Evolutionary conservation across 1,140 invertebrate genomes (phyloP).

Genomic region (Aphelenchoides fujianensis): DNA sequence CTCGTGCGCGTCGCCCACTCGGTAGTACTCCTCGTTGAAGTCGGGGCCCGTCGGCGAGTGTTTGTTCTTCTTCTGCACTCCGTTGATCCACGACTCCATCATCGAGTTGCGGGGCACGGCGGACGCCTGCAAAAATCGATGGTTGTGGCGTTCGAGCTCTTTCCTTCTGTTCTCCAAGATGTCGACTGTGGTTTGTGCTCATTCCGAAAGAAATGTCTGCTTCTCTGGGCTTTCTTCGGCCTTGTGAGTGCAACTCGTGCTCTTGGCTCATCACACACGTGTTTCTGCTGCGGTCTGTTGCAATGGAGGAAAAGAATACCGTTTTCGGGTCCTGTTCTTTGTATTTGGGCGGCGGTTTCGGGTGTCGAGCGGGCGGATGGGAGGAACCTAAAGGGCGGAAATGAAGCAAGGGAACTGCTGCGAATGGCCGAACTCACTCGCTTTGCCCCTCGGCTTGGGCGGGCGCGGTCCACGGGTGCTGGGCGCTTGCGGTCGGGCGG

Average conservation of each 20-base stretch:
- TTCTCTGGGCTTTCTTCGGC: conserved; percentile 18
- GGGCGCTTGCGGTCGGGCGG: not conserved
- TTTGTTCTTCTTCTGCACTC: conserved; percentile 24
- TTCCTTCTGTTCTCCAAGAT: no score
- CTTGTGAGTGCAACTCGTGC: not conserved
- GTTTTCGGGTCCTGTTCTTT: conserved; percentile 40
- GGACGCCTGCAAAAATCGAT: conserved; percentile 18
- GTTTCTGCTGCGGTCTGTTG: conserved; percentile 12
- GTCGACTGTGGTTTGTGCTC: no score
- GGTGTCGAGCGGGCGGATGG: not conserved
- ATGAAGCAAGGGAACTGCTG: no score
- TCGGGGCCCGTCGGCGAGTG: conserved; percentile 25
- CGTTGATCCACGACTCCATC: conserved; percentile 31
- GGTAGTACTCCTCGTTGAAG: conserved; percentile 40
- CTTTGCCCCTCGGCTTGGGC: not conserved
- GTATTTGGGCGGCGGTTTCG: conserved; percentile 24
- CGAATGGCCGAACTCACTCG: no score
- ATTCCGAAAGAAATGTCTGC: conserved; percentile 21
- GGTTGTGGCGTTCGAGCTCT: not conserved
- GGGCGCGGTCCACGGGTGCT: not conserved
- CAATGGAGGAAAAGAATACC: conserved; percentile 26
- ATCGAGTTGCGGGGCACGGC: conserved; percentile 20
- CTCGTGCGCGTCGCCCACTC: conserved; percentile 12
- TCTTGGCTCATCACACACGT: not conserved
- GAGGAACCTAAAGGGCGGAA: no score